These are phyloP conservation scores for Aleiodes leptofemur DNA, from an alignment of 2,888 invertebrate species.

Conservation along the genomic window DNA sequence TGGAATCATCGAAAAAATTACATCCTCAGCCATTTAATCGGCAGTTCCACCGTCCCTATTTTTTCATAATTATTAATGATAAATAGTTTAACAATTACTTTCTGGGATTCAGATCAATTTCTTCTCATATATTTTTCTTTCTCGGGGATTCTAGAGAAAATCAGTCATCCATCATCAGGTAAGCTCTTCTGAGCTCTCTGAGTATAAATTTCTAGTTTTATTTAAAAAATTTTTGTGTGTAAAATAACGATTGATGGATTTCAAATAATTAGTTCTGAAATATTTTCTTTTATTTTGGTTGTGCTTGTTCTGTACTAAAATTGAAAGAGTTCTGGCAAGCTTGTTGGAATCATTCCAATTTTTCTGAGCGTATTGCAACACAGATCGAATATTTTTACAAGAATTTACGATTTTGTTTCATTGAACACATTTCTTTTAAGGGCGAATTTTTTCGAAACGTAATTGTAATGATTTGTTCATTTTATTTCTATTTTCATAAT, in stretches of 20 bases:
- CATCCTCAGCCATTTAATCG: no score
- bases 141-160: conserved; percentile 67
- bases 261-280: neutral
- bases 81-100: no score
- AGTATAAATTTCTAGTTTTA: conserved; percentile 51
- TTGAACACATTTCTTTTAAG: no score
- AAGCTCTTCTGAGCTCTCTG: conserved; percentile 59
- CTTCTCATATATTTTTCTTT: neutral
- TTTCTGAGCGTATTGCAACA: no score
- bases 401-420: no score
- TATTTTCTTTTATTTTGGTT: conserved; percentile 12
- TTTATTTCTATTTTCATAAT: no score
- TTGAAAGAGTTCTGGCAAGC: neutral
- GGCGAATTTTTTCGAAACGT: no score
- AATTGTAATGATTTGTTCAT: no score
- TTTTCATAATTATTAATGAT: no score
- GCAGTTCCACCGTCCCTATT: no score
- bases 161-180: conserved; percentile 69
- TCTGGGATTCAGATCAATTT: neutral
- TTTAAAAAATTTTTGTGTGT: conserved; percentile 32
- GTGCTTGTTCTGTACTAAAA: neutral
- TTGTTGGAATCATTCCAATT: no score
- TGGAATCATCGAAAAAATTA: neutral
- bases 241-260: neutral
- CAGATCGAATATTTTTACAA: no score